Base-by-base conservation (phyloP, 2,888 invertebrate genomes). In the Plusia festucae region DNA sequence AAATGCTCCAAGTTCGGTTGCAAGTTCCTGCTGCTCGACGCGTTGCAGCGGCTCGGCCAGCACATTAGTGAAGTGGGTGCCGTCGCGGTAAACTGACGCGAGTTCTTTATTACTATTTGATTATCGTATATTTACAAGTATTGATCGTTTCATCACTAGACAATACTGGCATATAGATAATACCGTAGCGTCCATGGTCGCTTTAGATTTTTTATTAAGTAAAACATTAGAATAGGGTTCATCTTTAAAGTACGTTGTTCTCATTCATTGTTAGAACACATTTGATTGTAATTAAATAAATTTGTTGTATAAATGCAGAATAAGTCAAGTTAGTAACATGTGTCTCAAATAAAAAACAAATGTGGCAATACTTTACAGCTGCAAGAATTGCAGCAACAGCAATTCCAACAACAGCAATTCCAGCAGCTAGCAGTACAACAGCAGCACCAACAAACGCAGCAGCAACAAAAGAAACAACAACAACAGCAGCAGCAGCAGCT, bases 1-100 rank as follows among this genome's bases (percentile, higher is more conserved):
- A 98, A 97, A 89, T 97, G 97, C 88, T 96, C 97, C 57, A 97
- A 97, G 90, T 97, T 96, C 86, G 94, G 96, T 70, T 96, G 97
- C 81, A 97, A 97, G 90, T 93, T 95, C 82, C 90, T 93, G 66
- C 90, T 93, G 69, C 86, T 92, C 77, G 89, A 90, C 68, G 90
- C 89, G 57, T 74, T 91, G 78, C 94, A 95, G 82, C 93, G 95
- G 60, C 93, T 93, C 79, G 89, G 90, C 54, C 89, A 89, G 75
- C 89, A 91, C 68, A 84, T 91, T 74, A 86, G 85, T 78, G 88
- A 91, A 84, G 89, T 90, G 83, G 88, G 89, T 78, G 87, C 85
- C 70, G 85, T 87, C 70, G 85, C 85, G 85, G 87, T 88, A 85
- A 82, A 69, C 60, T 65, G 73, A 40, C 79, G 81, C 79, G 73